Evolutionary conservation across 2,113 vertebrate genomes (phyloP).

Genomic region (Aldabrachelys gigantea): DNA sequence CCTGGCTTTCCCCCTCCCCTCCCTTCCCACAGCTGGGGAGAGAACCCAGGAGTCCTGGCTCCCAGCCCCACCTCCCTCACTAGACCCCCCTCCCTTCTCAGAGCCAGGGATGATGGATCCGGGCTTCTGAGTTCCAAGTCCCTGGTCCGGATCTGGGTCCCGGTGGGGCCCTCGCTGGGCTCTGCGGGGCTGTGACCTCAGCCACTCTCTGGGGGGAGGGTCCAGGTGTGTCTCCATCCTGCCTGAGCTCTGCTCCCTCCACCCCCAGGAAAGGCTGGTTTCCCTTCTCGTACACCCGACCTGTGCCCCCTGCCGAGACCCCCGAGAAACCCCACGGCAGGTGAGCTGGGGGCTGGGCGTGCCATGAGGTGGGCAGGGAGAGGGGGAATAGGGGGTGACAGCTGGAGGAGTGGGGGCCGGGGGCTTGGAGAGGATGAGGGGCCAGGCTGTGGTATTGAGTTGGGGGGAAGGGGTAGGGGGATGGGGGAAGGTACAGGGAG

Average conservation of each 20-base stretch:
- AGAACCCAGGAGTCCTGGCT: no score
- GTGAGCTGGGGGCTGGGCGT: conserved; percentile 42
- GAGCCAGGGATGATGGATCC: no score
- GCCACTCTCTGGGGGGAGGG: background rate
- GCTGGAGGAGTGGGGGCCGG: no score
- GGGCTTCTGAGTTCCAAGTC: background rate
- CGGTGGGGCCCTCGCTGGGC: background rate
- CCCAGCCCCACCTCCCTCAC: no score
- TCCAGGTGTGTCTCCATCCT: background rate
- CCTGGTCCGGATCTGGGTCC: background rate
- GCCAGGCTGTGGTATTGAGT: background rate
- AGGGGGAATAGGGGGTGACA: background rate
- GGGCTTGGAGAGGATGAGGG: background rate
- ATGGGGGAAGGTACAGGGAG: no score
- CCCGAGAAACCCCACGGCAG: conserved; percentile 71
- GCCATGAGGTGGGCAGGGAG: no score
- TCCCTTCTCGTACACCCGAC: conserved; percentile 87
- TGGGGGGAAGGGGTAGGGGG: accelerated
- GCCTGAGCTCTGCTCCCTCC: background rate
- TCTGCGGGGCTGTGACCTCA: background rate
- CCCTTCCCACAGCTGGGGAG: no score
- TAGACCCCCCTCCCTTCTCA: no score
- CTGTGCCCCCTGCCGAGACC: conserved; percentile 58
- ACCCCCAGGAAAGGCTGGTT: conserved; percentile 88
- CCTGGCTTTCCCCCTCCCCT: no score